Base-by-base conservation (phyloP, 2,888 invertebrate species). In the Cynaeus angustus region DNA sequence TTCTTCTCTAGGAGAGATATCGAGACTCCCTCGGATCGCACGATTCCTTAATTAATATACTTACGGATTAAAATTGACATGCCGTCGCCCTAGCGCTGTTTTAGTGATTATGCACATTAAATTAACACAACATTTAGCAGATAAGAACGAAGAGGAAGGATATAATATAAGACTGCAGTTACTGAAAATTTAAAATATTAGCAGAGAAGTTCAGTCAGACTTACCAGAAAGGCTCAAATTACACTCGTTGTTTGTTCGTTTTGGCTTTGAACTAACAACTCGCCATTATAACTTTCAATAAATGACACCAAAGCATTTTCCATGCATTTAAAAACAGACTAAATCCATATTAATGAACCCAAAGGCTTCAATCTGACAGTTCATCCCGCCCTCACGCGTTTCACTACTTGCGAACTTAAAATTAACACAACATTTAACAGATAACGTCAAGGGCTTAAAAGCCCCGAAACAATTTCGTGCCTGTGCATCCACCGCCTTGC, bases 401-500 rank as follows among this genome's bases (percentile, higher is more conserved):
- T 4, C 21, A 21, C 21, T 21, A 4, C 3, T 46, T 46, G n/a
- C 46, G 13, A 46, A 16, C 46, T 46, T 53, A 33, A 59, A 59
- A 46, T 59, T 59, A 43, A 59, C 46, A 46, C 62, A 41, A 62
- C 50, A 52, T 62, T 62, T 62, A 62, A 50, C 62, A 37, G 50
- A 52, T 52, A 52, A 58, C 43, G 48, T n/a, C 9, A 26, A 14
- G 52, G 52, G 41, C 26, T 41, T 37, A 64, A 64, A 33, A 12
- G 43, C 38, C 50, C 26, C 9, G 13, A 30, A 37, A 48, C 50
- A 43, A 48, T 48, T 65, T 52, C 70, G 67, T 59, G 64, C 67
- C 62, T 14, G 46, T 55, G 69, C 72, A 74, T 72, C 68, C 66
- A 43, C 53, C 26, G 41, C 9, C 30, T 43, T 48, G 46, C 64